Percentiles rank a stretch among this genome's conserved stretches.
These are phyloP conservation scores for Lordiphosa collinella DNA, from an alignment of 1,140 invertebrate species.

Conservation along the genomic window DNA sequence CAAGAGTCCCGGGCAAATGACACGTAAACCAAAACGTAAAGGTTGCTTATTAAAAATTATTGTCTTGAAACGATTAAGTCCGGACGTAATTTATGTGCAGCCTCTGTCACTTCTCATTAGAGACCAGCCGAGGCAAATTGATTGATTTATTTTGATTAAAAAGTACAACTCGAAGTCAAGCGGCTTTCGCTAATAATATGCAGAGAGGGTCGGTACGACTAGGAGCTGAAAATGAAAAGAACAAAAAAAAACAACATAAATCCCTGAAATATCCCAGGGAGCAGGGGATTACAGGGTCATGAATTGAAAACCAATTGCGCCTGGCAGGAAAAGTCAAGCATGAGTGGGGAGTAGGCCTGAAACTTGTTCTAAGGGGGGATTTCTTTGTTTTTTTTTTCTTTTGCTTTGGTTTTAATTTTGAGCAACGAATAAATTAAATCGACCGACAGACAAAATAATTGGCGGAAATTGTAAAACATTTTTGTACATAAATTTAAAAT, in stretches of 20 bases:
- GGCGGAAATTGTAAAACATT: constrained; percentile 62
- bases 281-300: constrained; percentile 68
- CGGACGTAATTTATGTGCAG: constrained; percentile 48
- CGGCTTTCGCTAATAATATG: constrained; percentile 68
- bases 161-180: constrained; percentile 62
- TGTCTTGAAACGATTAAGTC: constrained; percentile 6
- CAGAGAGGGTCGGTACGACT: constrained; percentile 14
- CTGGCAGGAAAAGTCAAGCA: constrained; percentile 73
- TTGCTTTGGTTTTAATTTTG: constrained; percentile 68
- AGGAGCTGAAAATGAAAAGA: constrained; percentile 22
- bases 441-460: constrained; percentile 74
- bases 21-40: constrained; percentile 64
- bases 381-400: constrained; percentile 53
- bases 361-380: constrained; percentile 42
- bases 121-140: constrained; percentile 59
- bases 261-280: constrained; percentile 74
- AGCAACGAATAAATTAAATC: constrained; percentile 76
- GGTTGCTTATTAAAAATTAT: constrained; percentile 36
- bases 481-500: too few relatives aligned
- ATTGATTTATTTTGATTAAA: constrained; percentile 79
- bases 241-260: constrained; percentile 63
- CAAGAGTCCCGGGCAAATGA: constrained; percentile 45
- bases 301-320: constrained; percentile 77
- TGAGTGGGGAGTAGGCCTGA: background rate
- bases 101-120: constrained; percentile 67